Percentiles rank a stretch among this genome's conserved stretches.
Evolutionary conservation across 2,888 invertebrate species (phyloP).

Genomic region (Ophioninae sp.): DNA sequence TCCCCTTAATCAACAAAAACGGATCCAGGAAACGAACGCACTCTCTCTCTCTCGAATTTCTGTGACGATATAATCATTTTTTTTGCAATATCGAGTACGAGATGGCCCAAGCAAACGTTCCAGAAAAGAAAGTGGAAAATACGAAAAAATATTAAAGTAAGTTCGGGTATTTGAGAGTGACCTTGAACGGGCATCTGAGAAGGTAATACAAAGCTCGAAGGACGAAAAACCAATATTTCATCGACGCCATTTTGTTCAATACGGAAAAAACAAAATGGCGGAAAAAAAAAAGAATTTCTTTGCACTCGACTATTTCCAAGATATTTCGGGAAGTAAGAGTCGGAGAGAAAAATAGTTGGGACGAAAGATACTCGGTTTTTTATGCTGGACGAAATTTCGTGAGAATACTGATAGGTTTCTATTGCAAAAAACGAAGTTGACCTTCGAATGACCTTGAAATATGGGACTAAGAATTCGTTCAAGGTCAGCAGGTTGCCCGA

Average conservation of each 20-base stretch:
- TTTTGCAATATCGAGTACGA: slow-evolving; percentile 37
- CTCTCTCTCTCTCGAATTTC: slow-evolving; percentile 29
- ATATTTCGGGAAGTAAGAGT: not conserved
- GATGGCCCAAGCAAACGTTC: not conserved
- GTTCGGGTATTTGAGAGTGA: not conserved
- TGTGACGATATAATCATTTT: slow-evolving; percentile 76
- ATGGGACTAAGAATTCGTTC: not conserved
- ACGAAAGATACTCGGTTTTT: not conserved
- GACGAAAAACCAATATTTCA: no score
- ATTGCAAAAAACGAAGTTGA: not conserved
- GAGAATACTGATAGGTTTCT: not conserved
- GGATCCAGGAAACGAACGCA: slow-evolving; percentile 68
- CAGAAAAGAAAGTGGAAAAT: not conserved
- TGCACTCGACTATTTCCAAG: not conserved
- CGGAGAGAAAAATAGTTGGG: not conserved
- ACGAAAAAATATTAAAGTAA: no score
- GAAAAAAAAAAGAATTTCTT: no score
- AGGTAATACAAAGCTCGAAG: not conserved
- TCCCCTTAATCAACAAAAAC: slow-evolving; percentile 72
- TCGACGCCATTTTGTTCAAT: no score
- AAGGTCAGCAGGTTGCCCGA: not conserved
- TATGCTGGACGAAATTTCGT: not conserved
- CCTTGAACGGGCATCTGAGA: not conserved
- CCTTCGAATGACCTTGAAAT: not conserved
- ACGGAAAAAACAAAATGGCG: no score